phyloP scores from a whole-genome alignment of 2,797 vertebrate genomes.

The Typhlichthys eigenmanni region DNA sequence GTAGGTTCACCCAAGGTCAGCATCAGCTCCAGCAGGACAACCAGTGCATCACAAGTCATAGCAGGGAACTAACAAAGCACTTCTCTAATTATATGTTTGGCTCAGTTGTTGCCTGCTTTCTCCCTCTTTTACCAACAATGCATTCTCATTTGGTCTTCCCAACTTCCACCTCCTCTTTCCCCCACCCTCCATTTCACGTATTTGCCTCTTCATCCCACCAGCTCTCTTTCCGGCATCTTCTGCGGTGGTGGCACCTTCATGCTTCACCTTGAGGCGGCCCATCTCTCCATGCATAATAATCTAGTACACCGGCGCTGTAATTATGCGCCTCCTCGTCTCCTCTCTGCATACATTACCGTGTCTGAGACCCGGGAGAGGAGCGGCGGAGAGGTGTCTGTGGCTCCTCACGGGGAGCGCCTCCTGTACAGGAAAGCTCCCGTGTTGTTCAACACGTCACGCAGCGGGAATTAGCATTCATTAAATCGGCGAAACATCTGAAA shows the following conservation, averaged over 20 bases:
- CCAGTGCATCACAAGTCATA: no score
- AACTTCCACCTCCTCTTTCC: not conserved
- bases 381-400: not conserved
- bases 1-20: no score
- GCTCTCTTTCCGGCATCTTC: constrained; percentile 4
- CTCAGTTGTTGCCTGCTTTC: not conserved
- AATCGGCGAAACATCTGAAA: constrained; percentile 21
- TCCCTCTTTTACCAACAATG: not conserved
- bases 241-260: not conserved
- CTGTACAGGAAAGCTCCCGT: constrained; percentile 12
- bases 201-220: not conserved
- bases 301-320: constrained; percentile 15
- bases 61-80: no score
- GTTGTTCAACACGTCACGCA: constrained; percentile 14
- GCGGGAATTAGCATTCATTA: constrained; percentile 31
- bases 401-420: not conserved
- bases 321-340: constrained; percentile 21
- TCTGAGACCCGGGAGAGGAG: not conserved
- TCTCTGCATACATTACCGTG: constrained; percentile 19
- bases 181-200: not conserved
- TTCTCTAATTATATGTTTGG: not conserved
- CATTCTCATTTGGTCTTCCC: not conserved
- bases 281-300: constrained; percentile 27
- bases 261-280: constrained; percentile 17
- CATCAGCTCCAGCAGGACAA: no score